These are phyloP conservation scores for Cepaea nemoralis DNA, from an alignment of 1,140 invertebrate genomes.

Conservation along the genomic window DNA sequence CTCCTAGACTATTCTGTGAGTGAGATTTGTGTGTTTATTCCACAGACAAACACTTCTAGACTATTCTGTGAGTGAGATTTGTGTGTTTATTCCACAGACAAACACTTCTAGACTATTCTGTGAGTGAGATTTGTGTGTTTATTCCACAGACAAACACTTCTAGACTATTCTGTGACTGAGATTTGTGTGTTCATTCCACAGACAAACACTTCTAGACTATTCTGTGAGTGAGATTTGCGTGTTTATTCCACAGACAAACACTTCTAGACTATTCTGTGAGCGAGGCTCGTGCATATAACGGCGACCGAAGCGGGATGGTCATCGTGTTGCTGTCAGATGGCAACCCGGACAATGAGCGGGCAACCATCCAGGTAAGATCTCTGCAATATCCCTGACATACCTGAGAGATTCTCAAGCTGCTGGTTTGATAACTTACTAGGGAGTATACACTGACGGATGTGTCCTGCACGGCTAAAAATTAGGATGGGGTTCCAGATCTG, in stretches of 20 bases:
- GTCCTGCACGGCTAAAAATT: no score
- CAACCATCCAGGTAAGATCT: constrained; percentile 9
- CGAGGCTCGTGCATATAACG: not conserved
- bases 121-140: no score
- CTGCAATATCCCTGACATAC: no score
- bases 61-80: no score
- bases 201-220: not conserved
- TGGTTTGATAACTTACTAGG: no score
- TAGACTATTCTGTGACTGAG: not conserved
- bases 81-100: no score
- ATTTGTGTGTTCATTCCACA: not conserved
- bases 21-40: not conserved
- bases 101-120: no score
- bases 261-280: not conserved
- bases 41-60: not conserved
- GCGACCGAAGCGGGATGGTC: constrained; percentile 32
- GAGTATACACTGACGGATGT: no score
- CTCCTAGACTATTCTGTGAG: not conserved
- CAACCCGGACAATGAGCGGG: constrained; percentile 28
- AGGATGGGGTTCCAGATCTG: no score
- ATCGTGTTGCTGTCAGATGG: constrained; percentile 47
- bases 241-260: constrained; percentile 1
- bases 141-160: no score
- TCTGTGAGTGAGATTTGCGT: not conserved
- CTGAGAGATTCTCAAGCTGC: no score